These are phyloP conservation scores for Nomada goodeniana DNA, from an alignment of 2,888 invertebrate genomes.

Conservation along the genomic window DNA sequence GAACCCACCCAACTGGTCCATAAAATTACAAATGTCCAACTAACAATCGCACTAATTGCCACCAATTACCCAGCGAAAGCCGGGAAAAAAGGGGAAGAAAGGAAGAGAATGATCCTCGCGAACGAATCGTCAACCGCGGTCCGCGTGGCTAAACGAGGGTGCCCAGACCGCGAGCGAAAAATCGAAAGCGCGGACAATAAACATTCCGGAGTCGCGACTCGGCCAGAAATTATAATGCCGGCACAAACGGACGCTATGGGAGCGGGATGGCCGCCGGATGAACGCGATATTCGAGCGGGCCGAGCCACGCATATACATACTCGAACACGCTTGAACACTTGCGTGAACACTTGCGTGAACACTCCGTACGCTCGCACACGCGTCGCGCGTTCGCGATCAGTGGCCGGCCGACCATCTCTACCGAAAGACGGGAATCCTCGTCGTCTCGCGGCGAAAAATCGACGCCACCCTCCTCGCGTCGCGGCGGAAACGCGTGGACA, in stretches of 20 bases:
- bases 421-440: slow-evolving; percentile 71
- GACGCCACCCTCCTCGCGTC: slow-evolving; percentile 10
- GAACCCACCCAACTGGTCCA: background rate
- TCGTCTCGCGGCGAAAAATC: slow-evolving; percentile 34
- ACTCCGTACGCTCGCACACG: slow-evolving; percentile 22
- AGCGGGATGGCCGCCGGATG: slow-evolving; percentile 35
- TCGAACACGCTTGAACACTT: slow-evolving; percentile 24
- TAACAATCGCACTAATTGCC: background rate
- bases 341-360: slow-evolving; percentile 16
- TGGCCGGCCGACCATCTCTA: slow-evolving; percentile 79
- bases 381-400: slow-evolving; percentile 74
- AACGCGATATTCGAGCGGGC: slow-evolving; percentile 54
- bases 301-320: slow-evolving; percentile 30
- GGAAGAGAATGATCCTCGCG: background rate
- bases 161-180: slow-evolving; percentile 11
- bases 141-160: slow-evolving; percentile 4
- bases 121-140: background rate
- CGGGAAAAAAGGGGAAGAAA: background rate
- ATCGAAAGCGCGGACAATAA: slow-evolving; percentile 49
- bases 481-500: background rate
- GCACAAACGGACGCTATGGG: background rate
- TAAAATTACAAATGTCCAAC: slow-evolving; percentile 5
- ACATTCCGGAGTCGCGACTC: slow-evolving; percentile 40
- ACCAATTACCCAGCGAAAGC: background rate
- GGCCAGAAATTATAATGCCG: slow-evolving; percentile 57